A percentile compares a stretch with the other conserved stretches of the same genome.
These are phyloP conservation scores for Cervus canadensis DNA, from an alignment of 2,113 vertebrate genomes.

Conservation along the genomic window DNA sequence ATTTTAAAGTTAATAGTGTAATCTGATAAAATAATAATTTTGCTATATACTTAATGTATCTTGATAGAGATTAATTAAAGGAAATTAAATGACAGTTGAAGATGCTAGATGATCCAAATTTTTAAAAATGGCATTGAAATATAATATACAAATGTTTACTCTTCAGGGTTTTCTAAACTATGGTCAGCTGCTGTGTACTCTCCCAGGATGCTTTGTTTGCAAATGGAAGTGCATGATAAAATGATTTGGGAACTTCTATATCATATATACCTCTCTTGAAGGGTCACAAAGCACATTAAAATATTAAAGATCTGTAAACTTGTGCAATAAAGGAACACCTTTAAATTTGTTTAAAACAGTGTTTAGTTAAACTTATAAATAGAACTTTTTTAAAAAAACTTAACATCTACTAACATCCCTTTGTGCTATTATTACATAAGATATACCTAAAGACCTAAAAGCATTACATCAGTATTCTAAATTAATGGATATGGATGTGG, in stretches of 20 bases:
- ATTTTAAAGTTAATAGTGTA: not conserved
- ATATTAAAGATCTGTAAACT: not conserved
- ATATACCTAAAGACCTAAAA: not conserved
- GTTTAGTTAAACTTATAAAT: slow-evolving; percentile 24
- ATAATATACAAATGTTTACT: not conserved
- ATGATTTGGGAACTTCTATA: not conserved
- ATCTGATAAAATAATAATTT: not conserved
- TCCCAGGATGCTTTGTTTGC: not conserved
- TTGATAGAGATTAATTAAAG: not conserved
- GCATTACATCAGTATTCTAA: not conserved
- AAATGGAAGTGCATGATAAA: not conserved
- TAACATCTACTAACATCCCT: not conserved
- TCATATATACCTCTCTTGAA: not conserved
- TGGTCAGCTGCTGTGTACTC: not conserved
- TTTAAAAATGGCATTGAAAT: not conserved
- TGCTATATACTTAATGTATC: not conserved
- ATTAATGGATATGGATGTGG: not conserved
- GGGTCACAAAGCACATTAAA: not conserved
- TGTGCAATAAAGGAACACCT: not conserved
- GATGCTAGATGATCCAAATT: not conserved
- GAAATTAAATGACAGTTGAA: not conserved
- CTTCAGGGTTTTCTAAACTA: not conserved
- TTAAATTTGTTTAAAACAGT: not conserved
- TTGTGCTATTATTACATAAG: not conserved
- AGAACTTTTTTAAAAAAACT: not conserved